Base-by-base conservation (phyloP, 23 tunicate species). In the Halocynthia roretzi region DNA sequence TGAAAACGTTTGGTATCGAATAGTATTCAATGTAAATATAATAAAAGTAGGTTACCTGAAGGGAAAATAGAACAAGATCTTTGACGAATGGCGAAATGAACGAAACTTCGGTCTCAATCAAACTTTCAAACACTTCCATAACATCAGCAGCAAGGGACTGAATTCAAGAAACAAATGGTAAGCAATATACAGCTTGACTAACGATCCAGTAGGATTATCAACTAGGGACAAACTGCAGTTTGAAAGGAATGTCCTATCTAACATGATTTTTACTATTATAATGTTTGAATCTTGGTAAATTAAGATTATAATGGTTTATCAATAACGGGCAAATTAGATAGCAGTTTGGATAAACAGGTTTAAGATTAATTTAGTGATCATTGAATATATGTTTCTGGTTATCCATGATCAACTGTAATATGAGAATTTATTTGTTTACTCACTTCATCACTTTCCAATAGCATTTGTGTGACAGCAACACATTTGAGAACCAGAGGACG, bases 71-170 rank as follows among this genome's bases (percentile, higher is more conserved):
- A n/a, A 91, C 91, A 8, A 91, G 53, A 72, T 91, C 97, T 60
- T 91, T 91, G 21, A 91, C 91, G 72, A 71, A 91, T 9, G 97
- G 84, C 48, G 97, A 85, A 18, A 91, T 85, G 67, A 91, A 91
- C 0, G 84, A 55, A 15, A 91, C 91, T 80, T 91, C 97, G 8
- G 97, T 91, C 76, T 85, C 97, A 77, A 91, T 82, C 72, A 91
- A 56, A 56, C 81, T 78, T 40, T 91, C 97, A 85, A 91, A 91
- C 6, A 85, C 56, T 56, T 91, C 97, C 14, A 91, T 81, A 57
- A 91, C 63, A 21, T 91, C 97, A 10, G 97, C 72, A 9, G 97
- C 97, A 55, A 68, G 71, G 6, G 71, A 19, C 96, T 90, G 71
- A 14, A 77, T 58, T 63, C 21, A 12, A 58, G 40, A 60, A 67